Evolutionary conservation across 1,140 invertebrate species (phyloP).

Genomic region (Drosophila novamexicana): DNA sequence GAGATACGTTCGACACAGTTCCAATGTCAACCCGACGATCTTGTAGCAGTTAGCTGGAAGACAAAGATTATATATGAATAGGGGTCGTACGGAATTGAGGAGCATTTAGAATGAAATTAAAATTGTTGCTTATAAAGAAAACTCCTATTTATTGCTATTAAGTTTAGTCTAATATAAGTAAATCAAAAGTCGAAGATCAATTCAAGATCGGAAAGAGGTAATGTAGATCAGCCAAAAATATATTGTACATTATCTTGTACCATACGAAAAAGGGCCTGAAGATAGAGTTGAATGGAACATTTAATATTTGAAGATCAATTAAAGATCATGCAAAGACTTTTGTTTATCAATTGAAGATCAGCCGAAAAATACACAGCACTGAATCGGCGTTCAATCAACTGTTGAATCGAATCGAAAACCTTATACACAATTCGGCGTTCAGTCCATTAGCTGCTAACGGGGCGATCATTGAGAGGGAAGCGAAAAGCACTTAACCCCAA

Average conservation of each 20-base stretch:
- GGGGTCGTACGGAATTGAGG: background rate
- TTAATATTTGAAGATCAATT: conserved; percentile 12
- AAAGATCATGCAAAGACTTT: background rate
- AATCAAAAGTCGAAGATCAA: too few species aligned
- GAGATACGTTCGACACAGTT: conserved; percentile 41
- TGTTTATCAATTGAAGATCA: conserved; percentile 1
- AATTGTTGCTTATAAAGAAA: too few species aligned
- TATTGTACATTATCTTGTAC: too few species aligned
- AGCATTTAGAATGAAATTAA: too few species aligned
- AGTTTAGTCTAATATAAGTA: too few species aligned
- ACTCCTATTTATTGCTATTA: too few species aligned
- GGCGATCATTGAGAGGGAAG: background rate
- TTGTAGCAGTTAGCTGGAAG: conserved; percentile 4
- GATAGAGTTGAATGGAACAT: background rate
- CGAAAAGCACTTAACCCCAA: conserved; percentile 53
- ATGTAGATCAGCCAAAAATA: too few species aligned
- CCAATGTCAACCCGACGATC: conserved; percentile 29
- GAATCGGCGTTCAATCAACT: conserved; percentile 24
- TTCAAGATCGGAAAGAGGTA: too few species aligned
- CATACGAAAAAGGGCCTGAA: too few species aligned
- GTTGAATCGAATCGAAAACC: conserved; percentile 10
- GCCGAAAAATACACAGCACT: conserved; percentile 6
- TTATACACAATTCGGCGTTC: conserved; percentile 2
- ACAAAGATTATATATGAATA: background rate
- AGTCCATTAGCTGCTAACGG: conserved; percentile 15